These are phyloP conservation scores for Perccottus glenii DNA, from an alignment of 2,113 vertebrate genomes.

Conservation along the genomic window DNA sequence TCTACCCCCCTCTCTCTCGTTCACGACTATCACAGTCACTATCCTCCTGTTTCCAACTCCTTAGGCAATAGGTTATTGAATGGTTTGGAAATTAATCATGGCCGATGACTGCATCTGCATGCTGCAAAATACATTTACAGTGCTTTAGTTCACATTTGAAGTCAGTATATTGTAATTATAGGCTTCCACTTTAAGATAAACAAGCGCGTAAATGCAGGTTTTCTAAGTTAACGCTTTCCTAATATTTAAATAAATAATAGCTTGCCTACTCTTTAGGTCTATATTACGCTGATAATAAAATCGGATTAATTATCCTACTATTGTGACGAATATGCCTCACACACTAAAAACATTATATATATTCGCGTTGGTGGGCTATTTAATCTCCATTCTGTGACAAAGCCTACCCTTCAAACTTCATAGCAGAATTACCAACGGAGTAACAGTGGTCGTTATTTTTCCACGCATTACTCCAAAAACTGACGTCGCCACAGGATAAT, in stretches of 20 bases:
- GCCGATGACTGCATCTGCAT: conserved; percentile 13
- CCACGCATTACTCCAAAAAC: background rate
- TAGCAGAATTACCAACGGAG: background rate
- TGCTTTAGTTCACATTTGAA: no score
- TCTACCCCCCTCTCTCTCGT: conserved; percentile 1
- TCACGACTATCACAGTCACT: conserved; percentile 17
- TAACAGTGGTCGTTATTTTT: conserved; percentile 42
- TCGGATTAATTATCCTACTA: no score
- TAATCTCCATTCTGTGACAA: background rate
- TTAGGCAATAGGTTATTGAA: conserved; percentile 48
- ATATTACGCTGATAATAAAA: no score
- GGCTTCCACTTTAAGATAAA: no score
- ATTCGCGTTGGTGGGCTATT: no score
- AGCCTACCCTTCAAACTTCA: background rate
- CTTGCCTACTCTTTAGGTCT: no score
- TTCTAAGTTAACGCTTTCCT: no score
- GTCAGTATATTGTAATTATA: no score
- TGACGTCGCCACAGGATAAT: background rate
- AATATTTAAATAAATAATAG: no score
- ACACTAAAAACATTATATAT: no score
- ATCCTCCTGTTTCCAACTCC: conserved; percentile 23
- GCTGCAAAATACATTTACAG: background rate
- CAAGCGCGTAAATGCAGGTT: no score
- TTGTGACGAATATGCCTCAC: no score
- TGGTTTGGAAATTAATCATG: conserved; percentile 53